Base-by-base conservation (phyloP, 1,140 invertebrate species). In the Helicoverpa armigera region DNA sequence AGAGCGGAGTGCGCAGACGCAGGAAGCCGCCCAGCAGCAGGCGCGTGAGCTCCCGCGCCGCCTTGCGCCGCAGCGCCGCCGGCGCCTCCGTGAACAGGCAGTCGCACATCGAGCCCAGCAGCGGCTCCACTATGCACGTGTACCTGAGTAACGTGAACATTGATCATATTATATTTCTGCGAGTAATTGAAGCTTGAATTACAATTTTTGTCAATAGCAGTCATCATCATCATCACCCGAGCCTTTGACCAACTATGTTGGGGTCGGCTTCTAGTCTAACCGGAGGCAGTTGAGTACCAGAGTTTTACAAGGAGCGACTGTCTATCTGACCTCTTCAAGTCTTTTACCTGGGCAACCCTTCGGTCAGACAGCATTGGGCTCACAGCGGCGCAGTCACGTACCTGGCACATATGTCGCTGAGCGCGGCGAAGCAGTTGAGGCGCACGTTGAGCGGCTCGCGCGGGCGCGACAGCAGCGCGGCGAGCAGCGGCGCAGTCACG, bases 321-420 rank as follows among this genome's bases (percentile, higher is more conserved):
- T 2, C 23, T 23, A 23, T 2, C 23, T 23, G 23, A 23, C 23
- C 23, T 23, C 23, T 23, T 23, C 23, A 23, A 23, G 1, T 2
- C 23, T 1, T 23, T 23, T 74, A n/a, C 7, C 79, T 53, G 63
- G 83, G 82, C n/a, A 86, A 82, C 0, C 23, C 13, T 12, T 51
- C 3, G 11, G 56, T 23, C 72, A 94, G 81, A 79, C 91, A 93
- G 13, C 82, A 86, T 84, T 91, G 90, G n/a, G 79, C 87, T 75
- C 93, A 79, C 53, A 90, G 85, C 65, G 91, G 89, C 85, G 92
- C 23, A 23, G 23, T 23, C 14, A 16, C 9, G 4, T 60, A 91
- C 91, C 92, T 89, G 80, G 87, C 90, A 84, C 92, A 94, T 3
- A 94, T 88, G 81, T 95, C 94, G 4, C 93, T 89, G 83, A 95